A percentile compares a stretch with the other conserved stretches of the same genome.
Evolutionary conservation across 2,113 vertebrate species (phyloP).

Genomic region (Neogale vison): DNA sequence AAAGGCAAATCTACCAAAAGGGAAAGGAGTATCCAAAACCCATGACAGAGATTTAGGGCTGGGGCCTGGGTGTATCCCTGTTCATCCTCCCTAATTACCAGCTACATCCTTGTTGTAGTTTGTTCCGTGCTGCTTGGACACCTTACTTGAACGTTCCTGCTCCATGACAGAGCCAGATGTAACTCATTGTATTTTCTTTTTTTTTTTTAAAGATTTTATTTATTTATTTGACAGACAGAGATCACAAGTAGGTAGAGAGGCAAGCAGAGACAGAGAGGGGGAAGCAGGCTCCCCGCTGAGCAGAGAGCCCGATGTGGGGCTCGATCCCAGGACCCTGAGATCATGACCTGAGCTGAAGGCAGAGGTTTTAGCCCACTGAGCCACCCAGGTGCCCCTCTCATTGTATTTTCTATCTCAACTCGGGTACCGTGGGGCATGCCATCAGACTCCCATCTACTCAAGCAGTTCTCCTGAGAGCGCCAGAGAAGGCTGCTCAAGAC

Average conservation of each 20-base stretch:
- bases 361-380: too few relatives aligned
- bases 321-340: too few relatives aligned
- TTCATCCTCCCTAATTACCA: not conserved
- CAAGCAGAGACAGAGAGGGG: too few relatives aligned
- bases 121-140: not conserved
- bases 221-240: too few relatives aligned
- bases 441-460: not conserved
- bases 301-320: too few relatives aligned
- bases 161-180: too few relatives aligned
- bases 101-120: not conserved
- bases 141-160: not conserved
- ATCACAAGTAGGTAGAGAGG: too few relatives aligned
- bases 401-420: not conserved
- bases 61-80: fast-evolving
- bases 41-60: not conserved
- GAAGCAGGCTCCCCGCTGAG: too few relatives aligned
- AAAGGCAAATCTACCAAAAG: not conserved
- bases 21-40: not conserved
- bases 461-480: not conserved
- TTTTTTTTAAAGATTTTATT: too few relatives aligned
- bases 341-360: too few relatives aligned
- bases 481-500: not conserved
- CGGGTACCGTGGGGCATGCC: not conserved
- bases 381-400: too few relatives aligned
- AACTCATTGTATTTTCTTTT: not conserved